Evolutionary conservation across 2,797 vertebrate species (phyloP), one percentile per base, ranked within the genome.

Genomic region (Gymnocypris eckloni): DNA sequence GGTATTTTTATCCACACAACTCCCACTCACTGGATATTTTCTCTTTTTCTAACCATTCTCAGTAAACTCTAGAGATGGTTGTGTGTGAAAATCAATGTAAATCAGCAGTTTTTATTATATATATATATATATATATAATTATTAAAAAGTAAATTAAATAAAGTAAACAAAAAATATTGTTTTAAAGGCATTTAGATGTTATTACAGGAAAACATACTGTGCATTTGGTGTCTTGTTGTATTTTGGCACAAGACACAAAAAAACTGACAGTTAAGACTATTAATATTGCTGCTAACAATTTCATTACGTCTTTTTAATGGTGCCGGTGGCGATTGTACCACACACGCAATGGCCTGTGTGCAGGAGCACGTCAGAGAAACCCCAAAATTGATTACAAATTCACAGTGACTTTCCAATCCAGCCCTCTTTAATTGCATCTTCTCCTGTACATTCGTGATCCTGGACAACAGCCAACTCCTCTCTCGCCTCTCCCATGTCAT

Each of bases 241-340:
- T 54, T 82, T 82, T 61, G 85, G 76, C 56, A 39, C 76, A 86
- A 82, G 64, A 43, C 4, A 12, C 28, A 22, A 39, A 66, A 66
- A 78, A 83, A 71, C 81, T 69, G 81, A 50, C 54, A 85, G 86
- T 72, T 87, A 66, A n/a, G 3, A 59, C 43, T 6, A 69, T 90
- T 59, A 77, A 73, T 59, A 64, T 45, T 3, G 22, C 69, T 75
- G 84, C 69, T 67, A 88, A 88, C 86, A 82, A 87, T 89, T 83
- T 87, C 73, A 85, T 90, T 90, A 91, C 9, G 33, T 64, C 37
- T 84, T 22, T 81, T 86, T 87, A 87, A 70, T 10, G 48, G 71
- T 33, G 78, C 84, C 66, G 33, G 86, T 28, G 84, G 54, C 18
- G 10, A 87, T 81, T 37, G 66, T 89, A 80, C 88, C 64, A 67